Base-by-base conservation (phyloP, 2,888 invertebrate genomes). In the Drosophila antonietae region DNA sequence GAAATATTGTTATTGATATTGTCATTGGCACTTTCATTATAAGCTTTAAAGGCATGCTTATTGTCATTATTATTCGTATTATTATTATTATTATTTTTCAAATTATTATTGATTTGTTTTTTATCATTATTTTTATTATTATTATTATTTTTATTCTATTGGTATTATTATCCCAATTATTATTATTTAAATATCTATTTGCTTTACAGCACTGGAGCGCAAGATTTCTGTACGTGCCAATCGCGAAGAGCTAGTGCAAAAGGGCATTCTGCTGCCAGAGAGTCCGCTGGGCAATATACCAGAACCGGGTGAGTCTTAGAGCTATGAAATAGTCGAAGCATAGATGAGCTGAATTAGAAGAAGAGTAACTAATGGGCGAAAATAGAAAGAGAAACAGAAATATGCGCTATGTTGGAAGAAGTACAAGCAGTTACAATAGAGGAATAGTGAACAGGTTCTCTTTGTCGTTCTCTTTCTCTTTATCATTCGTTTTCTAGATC, bases 181-280 rank as follows among this genome's bases (percentile, higher is more conserved):
- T 15, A 20, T 35, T 53, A 18, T 37, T 53, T 51, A 33, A 12
- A 18, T 3, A 65, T 12, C 10, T 62, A 9, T 47, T 37, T 66
- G 49, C 15, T 31, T 70, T 53, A 79, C 94, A 98, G 98, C 98
- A 89, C 95, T 99, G 94, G 98, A 99, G 94, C 96, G 98, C 93
- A 98, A 98, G 95, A 98, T 99, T 94, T 98, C 98, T 93, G 97
- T 98, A 95, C 96, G 98, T 94, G 97, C 98, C 93, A 98, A 98
- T 94, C 95, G 98, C 94, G 98, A 98, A 94, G 98, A 98, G 93
- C 95, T 98, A 94, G 97, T 98, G 93, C 97, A 98, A 94, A 98
- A 98, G 94, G 98, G 98, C 91, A 98, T 98, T 90, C 95, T 98
- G 83, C 93, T 97, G 93, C 97, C 98, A 89, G 98, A 98, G 92